Base-by-base conservation (phyloP, 2,888 invertebrate genomes). In the Eristalis intricaria region DNA sequence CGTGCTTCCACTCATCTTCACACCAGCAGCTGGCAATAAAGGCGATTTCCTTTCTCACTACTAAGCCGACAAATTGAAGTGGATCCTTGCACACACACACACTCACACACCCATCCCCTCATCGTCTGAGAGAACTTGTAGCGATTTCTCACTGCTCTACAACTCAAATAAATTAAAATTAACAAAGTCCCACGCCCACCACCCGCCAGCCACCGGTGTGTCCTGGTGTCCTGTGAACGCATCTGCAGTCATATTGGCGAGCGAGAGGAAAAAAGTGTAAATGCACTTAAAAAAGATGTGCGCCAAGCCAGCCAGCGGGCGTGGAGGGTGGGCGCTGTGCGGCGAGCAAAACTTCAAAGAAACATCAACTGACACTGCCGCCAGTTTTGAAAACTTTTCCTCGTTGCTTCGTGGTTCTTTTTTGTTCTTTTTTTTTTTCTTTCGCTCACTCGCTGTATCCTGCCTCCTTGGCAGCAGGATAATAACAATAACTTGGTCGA, bases 101-200 rank as follows among this genome's bases (percentile, higher is more conserved):
- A 13, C 35, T 2, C 29, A 26, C n/a, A 2, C 5, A 23, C 32
- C 32, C 43, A 56, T 40, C 13, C n/a, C 23, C 19, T 4, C 15
- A 3, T 11, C 15, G 56, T 23, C 58, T 43, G 43, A 19, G 10
- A 73, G 65, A 71, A 78, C 23, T 81, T 69, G 15, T 68, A 68
- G 69, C 79, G 50, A 73, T 71, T 84, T 77, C 56, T 80, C 66
- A 82, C 75, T 40, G 43, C 71, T 82, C 63, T 71, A 71, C 63
- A 84, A 87, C 87, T 87, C 87, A 87, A 76, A 87, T 87, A 87
- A 87, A 87, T 87, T 84, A 87, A 87, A 87, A 87, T 84, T 87
- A 80, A 76, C 64, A 84, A 84, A 86, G 32, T 56, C 26, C 26
- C 32, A 29, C 32, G 11, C 22, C 32, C 10, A 32, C 40, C 38